Evolutionary conservation across 2,797 vertebrate genomes (phyloP).

Genomic region (Delichon dasypus): DNA sequence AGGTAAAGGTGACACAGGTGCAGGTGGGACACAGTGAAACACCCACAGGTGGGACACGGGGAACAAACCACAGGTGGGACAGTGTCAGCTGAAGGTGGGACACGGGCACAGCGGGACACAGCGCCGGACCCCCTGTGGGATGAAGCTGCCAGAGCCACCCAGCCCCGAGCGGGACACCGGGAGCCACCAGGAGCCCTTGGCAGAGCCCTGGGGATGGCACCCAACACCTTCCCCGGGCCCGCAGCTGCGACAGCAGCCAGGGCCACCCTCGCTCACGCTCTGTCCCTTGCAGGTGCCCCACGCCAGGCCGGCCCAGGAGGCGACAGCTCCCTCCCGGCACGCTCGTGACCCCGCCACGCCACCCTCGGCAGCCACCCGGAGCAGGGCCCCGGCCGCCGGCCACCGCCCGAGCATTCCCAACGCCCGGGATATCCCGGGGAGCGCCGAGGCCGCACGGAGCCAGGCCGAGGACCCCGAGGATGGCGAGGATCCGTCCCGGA

Average conservation of each 20-base stretch:
- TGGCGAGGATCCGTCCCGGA: fast-evolving
- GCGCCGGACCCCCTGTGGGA: fast-evolving
- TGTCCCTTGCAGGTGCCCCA: background rate
- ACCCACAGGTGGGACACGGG: no score
- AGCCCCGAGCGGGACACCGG: no score
- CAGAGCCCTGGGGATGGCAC: background rate
- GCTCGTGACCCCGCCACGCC: fast-evolving
- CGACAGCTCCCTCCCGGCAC: fast-evolving
- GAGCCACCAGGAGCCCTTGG: background rate
- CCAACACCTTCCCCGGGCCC: fast-evolving
- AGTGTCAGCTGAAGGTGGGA: background rate
- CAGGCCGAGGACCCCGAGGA: fast-evolving
- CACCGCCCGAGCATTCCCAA: fast-evolving
- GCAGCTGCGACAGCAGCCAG: background rate
- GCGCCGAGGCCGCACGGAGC: no score
- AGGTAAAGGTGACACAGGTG: background rate
- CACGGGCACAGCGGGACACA: background rate
- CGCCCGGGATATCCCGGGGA: fast-evolving
- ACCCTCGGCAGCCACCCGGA: fast-evolving
- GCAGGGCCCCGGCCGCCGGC: no score
- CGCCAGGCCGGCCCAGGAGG: background rate
- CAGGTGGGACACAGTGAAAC: no score
- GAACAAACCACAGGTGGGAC: no score
- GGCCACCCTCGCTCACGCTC: background rate
- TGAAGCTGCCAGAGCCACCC: background rate